phyloP scores from a whole-genome alignment of 1,140 invertebrate species.

The Cydia splendana region DNA sequence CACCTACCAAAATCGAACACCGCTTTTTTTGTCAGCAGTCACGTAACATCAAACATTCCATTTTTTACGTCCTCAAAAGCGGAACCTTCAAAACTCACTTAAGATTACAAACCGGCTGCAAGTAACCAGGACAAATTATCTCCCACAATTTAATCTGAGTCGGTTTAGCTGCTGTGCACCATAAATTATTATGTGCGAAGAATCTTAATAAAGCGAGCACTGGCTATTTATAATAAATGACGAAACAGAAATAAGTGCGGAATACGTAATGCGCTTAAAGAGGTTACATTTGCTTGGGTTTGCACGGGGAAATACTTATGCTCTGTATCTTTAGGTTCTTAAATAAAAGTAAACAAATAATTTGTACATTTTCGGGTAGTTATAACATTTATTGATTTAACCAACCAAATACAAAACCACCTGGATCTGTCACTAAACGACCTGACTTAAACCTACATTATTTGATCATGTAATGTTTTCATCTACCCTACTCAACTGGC shows the following conservation, averaged over 20 bases:
- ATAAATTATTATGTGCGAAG: conserved; percentile 75
- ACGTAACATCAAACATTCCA: conserved; percentile 38
- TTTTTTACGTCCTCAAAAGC: conserved; percentile 41
- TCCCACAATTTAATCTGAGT: conserved; percentile 68
- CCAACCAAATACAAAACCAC: too few relatives aligned
- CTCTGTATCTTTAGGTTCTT: too few relatives aligned
- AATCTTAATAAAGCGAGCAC: conserved; percentile 74
- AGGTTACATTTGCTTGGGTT: conserved; percentile 1
- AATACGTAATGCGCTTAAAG: conserved; percentile 63
- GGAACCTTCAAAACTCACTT: conserved; percentile 32
- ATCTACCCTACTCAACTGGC: too few relatives aligned
- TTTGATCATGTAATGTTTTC: too few relatives aligned
- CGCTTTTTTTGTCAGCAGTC: conserved; percentile 35
- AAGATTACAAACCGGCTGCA: conserved; percentile 18
- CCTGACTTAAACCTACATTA: too few relatives aligned
- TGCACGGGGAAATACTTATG: neutral
- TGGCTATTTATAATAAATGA: conserved; percentile 76
- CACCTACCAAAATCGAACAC: neutral
- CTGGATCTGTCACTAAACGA: too few relatives aligned
- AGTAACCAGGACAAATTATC: conserved; percentile 36
- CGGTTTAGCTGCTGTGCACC: conserved; percentile 51
- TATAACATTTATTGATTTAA: too few relatives aligned
- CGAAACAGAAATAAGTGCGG: conserved; percentile 74
- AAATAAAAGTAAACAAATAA: too few relatives aligned
- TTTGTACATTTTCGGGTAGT: too few relatives aligned